Evolutionary conservation across 2,888 invertebrate species (phyloP), one percentile per base, ranked within the genome.

Genomic region (Morpho achilles): DNA sequence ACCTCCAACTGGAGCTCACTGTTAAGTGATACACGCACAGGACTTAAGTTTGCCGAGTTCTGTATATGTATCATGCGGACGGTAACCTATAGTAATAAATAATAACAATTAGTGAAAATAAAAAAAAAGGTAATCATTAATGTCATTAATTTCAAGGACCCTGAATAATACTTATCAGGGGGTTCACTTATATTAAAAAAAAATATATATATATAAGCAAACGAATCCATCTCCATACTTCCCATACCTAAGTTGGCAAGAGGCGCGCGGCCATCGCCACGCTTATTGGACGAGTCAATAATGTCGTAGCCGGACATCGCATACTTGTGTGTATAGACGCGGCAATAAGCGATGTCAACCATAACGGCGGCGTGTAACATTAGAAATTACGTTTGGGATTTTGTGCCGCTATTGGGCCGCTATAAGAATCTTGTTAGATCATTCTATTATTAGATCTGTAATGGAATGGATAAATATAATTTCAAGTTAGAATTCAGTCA

Each of bases 211-310:
- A n/a, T n/a, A n/a, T n/a, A 32, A 32, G 4, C 0, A 5, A 49
- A n/a, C 0, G 22, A 42, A 3, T n/a, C 42, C 44, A 8, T 69
- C 68, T 87, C 85, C 78, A 69, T 50, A 60, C 46, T 50, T 6
- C 6, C 7, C 41, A 55, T 9, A 71, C 48, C 50, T 50, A 56
- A 62, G 69, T 80, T 69, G 70, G 74, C 73, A 88, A 86, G 85
- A 86, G 87, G 79, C 87, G 77, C 76, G 74, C 81, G 82, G 78
- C 73, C 80, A 79, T 81, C 72, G 80, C 76, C 73, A 16, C 86
- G 82, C 79, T 88, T 87, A 89, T 90, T 88, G 89, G 84, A 87
- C 84, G 79, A 87, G 89, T 87, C 89, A 89, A 90, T 90, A 89
- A 89, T 83, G 88, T 86, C 78, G 75, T 65, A 71, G 71, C 76